These are phyloP conservation scores for Bombus haemorrhoidalis DNA, from an alignment of 1,140 invertebrate genomes.

Conservation along the genomic window DNA sequence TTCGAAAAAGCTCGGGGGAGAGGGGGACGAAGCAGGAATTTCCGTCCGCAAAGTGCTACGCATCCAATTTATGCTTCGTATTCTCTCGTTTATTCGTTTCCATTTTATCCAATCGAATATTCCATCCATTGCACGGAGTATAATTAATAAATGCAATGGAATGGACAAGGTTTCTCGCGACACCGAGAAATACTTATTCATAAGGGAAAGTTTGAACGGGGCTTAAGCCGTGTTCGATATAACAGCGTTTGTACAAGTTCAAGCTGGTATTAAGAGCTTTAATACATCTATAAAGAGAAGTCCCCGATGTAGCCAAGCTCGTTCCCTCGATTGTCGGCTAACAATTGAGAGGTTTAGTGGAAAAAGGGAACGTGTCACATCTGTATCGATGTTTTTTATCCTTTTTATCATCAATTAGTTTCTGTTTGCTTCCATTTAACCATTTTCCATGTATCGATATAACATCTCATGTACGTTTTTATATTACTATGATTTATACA, in stretches of 20 bases:
- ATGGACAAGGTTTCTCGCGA: not conserved
- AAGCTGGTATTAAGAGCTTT: not conserved
- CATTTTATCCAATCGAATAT: conserved; percentile 1
- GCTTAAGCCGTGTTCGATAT: not conserved
- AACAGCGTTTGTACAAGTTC: not conserved
- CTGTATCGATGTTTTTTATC: not conserved
- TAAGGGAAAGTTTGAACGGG: conserved; percentile 7
- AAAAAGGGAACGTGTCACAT: not conserved
- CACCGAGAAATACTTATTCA: conserved; percentile 10
- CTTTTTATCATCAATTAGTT: too few relatives aligned
- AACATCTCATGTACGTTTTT: too few relatives aligned
- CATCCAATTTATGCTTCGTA: not conserved
- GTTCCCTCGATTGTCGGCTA: not conserved
- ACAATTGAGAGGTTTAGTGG: not conserved
- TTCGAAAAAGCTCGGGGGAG: not conserved
- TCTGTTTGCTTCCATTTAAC: too few relatives aligned
- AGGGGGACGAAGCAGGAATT: not conserved
- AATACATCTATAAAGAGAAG: not conserved
- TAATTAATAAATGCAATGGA: conserved; percentile 17
- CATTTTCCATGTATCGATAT: too few relatives aligned
- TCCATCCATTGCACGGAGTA: not conserved
- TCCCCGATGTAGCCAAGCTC: not conserved
- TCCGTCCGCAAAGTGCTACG: not conserved
- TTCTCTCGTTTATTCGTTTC: conserved; percentile 1
- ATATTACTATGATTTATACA: too few relatives aligned